Base-by-base conservation (phyloP, 1,140 invertebrate genomes). In the Scaptomyza graminum region DNA sequence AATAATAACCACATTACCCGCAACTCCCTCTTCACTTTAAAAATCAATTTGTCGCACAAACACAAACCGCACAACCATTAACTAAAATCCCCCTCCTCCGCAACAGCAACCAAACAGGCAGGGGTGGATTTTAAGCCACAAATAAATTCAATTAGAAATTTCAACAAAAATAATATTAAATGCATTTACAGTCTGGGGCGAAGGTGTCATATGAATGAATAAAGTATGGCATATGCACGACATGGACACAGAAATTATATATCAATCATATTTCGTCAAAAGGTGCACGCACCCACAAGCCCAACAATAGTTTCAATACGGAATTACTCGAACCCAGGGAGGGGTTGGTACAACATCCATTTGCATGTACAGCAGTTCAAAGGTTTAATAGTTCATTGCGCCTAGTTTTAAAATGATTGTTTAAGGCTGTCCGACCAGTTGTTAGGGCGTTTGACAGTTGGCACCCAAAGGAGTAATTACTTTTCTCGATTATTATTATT, bases 61-160 rank as follows among this genome's bases (percentile, higher is more conserved):
- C 62, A 22, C 28, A 28, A 52, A 15, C 13, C 41, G 46, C 57
- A 54, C 44, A 57, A 57, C 51, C 55, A 51, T 56, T 28, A 43
- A 41, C 18, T 13, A 25, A 34, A 22, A n/a, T 39, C 67, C 41
- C 54, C 50, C 69, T 25, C 79, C 68, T 43, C 51, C 25, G 11
- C 9, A 9, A 7, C 25, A 11, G 18, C 54, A 55, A 16, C 34
- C 54, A n/a, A 59, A 31, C 25, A 52, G 12, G 18, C 43, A 31
- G 56, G 62, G 71, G 59, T 46, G 52, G 59, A 67, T 82, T 81
- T 78, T 60, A 46, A 78, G 74, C 55, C 52, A 75, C 56, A 50
- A 73, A 87, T 85, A 85, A 88, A 82, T 88, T 76, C 64, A 87
- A 82, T 79, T 88, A 76, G 79, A 87, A 22, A 79, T 87, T 87